Base-by-base conservation (phyloP, 2,797 vertebrate genomes). In the Poeciliopsis paucimaculata region DNA sequence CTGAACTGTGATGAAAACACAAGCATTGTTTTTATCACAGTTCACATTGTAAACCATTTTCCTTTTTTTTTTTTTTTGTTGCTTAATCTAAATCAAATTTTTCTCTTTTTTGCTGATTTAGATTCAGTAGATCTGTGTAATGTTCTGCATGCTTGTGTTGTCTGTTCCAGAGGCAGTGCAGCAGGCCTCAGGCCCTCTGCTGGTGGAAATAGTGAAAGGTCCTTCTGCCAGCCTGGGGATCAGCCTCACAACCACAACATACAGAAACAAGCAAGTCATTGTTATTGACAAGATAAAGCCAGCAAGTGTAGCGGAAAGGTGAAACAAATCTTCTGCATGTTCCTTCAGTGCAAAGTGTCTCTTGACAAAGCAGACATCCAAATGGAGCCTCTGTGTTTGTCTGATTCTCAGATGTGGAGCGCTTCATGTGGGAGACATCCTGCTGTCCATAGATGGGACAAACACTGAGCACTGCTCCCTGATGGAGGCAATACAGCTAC, bases 251-350 rank as follows among this genome's bases (percentile, higher is more conserved):
- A 95, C 96, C 1, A 91, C 96, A 36, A 90, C 89, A 20, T 97
- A 97, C 93, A 95, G 96, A 81, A 97, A 95, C 94, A 99, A 98
- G 90, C 97, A 98, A 39, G 96, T 98, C 81, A 96, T 99, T 75
- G 95, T 98, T 82, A 96, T 99, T 0, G 98, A 99, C 90, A 98
- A 97, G 93, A 97, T 99, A 91, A 98, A 98, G 89, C 92, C 97
- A 0, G 98, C 98, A 87, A 98, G 98, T 0, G 97, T 98, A 75
- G 98, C 97, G 75, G 98, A 99, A 94, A 98, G 98, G 98, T 99
- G 81, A 90, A 77, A 11, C 20, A 60, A 9, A 36, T 9, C 28
- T 71, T 53, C 28, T n/a, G 4, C 11, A 13, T 45, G 45, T 10
- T 10, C 20, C 31, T n/a, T 20, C 31, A 41, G 16, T 36, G 31